Evolutionary conservation across 2,797 vertebrate species (phyloP).

Genomic region (Alectoris magna): DNA sequence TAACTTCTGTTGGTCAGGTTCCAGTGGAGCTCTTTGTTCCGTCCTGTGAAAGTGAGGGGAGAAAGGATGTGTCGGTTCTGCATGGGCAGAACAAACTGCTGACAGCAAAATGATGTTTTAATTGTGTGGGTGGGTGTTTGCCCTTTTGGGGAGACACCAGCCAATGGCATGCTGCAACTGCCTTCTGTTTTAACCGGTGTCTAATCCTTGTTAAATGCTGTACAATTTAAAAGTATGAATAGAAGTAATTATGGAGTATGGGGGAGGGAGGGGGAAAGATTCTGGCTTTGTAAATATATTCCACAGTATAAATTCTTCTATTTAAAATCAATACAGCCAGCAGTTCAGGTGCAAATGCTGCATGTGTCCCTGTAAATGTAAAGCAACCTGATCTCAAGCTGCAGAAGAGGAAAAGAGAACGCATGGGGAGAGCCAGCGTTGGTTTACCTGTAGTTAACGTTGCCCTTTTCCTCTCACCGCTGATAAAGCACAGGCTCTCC

Average conservation of each 20-base stretch:
- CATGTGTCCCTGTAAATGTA: accelerated
- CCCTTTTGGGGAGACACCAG: neutral
- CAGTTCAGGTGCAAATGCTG: neutral
- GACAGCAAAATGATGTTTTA: constrained; percentile 11
- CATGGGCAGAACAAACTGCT: neutral
- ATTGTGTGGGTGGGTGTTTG: constrained; percentile 18
- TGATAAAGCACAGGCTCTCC: neutral
- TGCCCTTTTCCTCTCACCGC: neutral
- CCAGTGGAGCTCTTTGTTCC: neutral
- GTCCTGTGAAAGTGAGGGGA: neutral
- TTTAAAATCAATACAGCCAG: constrained; percentile 12
- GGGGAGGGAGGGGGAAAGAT: neutral
- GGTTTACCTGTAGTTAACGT: neutral
- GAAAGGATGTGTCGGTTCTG: neutral
- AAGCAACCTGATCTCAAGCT: neutral
- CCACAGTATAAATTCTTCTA: neutral
- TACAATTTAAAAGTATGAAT: constrained; percentile 53
- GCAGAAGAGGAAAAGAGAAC: neutral
- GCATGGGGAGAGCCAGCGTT: accelerated
- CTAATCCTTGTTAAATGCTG: neutral
- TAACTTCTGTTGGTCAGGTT: neutral
- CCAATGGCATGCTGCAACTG: constrained; percentile 6
- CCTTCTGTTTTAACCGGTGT: constrained; percentile 31
- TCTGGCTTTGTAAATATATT: constrained; percentile 50
- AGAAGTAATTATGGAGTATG: constrained; percentile 45